Evolutionary conservation across 2,113 vertebrate genomes (phyloP).

Genomic region (Lasiurus borealis): DNA sequence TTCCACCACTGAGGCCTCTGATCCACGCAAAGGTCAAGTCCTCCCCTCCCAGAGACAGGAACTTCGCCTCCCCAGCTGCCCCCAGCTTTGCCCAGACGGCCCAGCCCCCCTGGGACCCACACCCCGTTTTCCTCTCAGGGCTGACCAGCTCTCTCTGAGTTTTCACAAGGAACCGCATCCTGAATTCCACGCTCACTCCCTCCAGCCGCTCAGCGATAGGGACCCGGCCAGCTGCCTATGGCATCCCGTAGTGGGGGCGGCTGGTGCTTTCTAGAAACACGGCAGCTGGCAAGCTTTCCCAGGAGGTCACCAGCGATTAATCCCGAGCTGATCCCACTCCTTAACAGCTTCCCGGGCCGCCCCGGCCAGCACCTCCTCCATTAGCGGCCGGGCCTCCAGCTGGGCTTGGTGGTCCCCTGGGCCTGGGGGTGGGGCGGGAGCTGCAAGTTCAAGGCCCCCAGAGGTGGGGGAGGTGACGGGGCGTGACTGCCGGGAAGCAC

Average conservation of each 20-base stretch:
- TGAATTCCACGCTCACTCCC: not conserved
- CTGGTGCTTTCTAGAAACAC: constrained; percentile 55
- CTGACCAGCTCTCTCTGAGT: not conserved
- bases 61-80: not conserved
- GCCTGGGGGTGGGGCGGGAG: not conserved
- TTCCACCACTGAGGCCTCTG: not conserved
- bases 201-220: not conserved
- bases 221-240: not conserved
- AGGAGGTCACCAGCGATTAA: constrained; percentile 43
- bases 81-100: not conserved
- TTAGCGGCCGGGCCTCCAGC: not conserved
- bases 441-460: not conserved
- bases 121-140: not conserved
- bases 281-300: not conserved
- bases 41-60: not conserved
- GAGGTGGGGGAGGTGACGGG: not conserved
- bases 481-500: not conserved
- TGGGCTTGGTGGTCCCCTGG: not conserved
- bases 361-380: not conserved
- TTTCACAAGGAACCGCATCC: not conserved
- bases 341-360: not conserved
- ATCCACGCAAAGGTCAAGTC: not conserved
- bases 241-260: constrained; percentile 35
- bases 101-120: not conserved
- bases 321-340: not conserved